Evolutionary conservation across 2,797 vertebrate genomes (phyloP), one percentile per base, ranked within the genome.

Genomic region (Sebastolobus altivelis): DNA sequence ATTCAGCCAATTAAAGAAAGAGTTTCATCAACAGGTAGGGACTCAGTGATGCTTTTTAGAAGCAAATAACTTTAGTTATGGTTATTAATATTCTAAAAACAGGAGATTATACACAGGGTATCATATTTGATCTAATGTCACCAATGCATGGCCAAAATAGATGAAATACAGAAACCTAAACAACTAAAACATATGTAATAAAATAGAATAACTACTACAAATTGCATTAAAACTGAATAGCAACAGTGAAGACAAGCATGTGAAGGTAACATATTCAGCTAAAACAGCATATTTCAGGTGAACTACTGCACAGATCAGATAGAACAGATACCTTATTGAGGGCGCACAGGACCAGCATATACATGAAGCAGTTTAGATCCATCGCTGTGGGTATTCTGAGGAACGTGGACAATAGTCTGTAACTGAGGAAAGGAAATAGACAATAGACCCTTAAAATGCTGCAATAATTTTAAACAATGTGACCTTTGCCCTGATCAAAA

Each of bases 261-360:
- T 52, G 4, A 46, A 8, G 22, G 40, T 20, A 9, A 67, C 63
- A 25, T 3, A 31, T 31, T 18, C 6, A 22, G 2, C 25, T 25
- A 22, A 43, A 56, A 37, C 22, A 40, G 18, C 20, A 13, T 13
- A 33, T 25, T 25, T 25, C 25, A 25, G 25, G 25, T 25, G 25
- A 25, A 25, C 25, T 25, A 25, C 25, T 25, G 25, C 25, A 25
- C 25, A 25, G 25, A 25, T 56, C 10, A 46, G 20, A 65, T 4
- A 1, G 5, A 37, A 8, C 25, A 52, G 49, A 89, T 93, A 99
- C 98, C 97, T 93, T 61, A 65, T 86, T 87, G 85, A 94, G 65
- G 2, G 80, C 71, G 69, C 92, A 91, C 74, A 97, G 79, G 20
- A 95, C 46, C 71, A 97, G 86, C 54, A 97, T 92, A 76, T 82